Evolutionary conservation across 2,113 vertebrate genomes (phyloP), one percentile per base, ranked within the genome.

Genomic region (Sinocyclocheilus maitianheensis): DNA sequence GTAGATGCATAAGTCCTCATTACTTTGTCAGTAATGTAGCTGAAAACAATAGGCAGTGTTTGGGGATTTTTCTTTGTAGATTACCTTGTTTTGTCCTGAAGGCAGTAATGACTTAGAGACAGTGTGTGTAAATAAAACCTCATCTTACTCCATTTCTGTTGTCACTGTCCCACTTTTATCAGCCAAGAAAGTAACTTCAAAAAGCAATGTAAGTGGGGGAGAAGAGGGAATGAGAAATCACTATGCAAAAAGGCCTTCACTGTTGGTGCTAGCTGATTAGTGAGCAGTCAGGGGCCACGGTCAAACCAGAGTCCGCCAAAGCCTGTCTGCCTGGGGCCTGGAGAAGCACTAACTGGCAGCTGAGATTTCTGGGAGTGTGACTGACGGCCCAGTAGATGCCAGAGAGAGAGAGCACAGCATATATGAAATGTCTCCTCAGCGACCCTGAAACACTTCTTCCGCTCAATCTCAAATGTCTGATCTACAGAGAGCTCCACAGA

Each of bases 101-200:
- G 18, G 26, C 51, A 71, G 60, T 80, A 69, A n/a, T 62, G 53
- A 84, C 72, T 69, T 34, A 81, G n/a, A 65, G 30, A 34, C 84
- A 67, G 34, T 26, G 30, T 24, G 86, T 71, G 75, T 87, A 83
- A 86, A 83, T 67, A 62, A 77, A 62, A 87, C 26, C 80, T 76
- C 71, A 43, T 46, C 62, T 77, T 48, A 48, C 18, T 53, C 14
- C 24, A 11, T 37, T 37, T 85, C 84, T 67, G 48, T 58, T 51
- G 40, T 77, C 77, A 82, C 43, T 62, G 71, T 81, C 69, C 77
- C 67, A 18, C 62, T 75, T 82, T 76, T 60, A 40, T 26, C 30
- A 20, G 18, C 18, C 30, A 16, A 40, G 71, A 85, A 88, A 84
- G 30, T 4, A 37, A 34, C 26, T 30, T 7, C 24, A n/a, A 77